Percentiles rank a stretch among this genome's conserved stretches.
phyloP scores from a whole-genome alignment of 2,888 invertebrate genomes.

The Mycogona germanica region DNA sequence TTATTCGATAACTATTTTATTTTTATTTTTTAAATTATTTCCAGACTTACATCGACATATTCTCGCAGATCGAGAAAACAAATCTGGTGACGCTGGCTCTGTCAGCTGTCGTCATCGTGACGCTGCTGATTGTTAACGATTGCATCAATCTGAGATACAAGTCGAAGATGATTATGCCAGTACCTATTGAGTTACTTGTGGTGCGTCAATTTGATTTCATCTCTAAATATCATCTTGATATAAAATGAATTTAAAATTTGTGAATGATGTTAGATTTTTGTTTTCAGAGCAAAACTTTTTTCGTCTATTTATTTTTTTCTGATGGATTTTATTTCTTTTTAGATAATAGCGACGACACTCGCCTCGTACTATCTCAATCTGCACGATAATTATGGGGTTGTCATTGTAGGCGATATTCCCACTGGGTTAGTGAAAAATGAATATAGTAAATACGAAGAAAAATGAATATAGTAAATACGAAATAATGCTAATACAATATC shows the following conservation, averaged over 20 bases:
- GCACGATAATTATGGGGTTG: slow-evolving; percentile 45
- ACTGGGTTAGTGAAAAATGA: slow-evolving; percentile 54
- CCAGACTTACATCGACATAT: slow-evolving; percentile 48
- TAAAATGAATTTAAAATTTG: not conserved
- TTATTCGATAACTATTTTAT: too few species aligned
- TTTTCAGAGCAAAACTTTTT: too few species aligned
- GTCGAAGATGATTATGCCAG: slow-evolving; percentile 43
- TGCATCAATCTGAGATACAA: slow-evolving; percentile 25
- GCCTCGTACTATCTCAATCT: slow-evolving; percentile 50
- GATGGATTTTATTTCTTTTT: too few species aligned
- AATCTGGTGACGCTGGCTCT: slow-evolving; percentile 55
- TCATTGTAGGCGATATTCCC: slow-evolving; percentile 61
- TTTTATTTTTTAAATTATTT: slow-evolving; percentile 27
- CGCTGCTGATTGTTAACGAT: slow-evolving; percentile 39
- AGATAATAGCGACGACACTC: slow-evolving; percentile 43
- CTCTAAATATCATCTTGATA: not conserved
- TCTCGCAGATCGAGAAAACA: slow-evolving; percentile 42
- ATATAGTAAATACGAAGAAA: not conserved
- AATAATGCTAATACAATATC: not conserved
- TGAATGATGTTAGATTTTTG: too few species aligned
- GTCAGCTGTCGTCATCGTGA: slow-evolving; percentile 51
- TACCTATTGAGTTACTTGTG: slow-evolving; percentile 70
- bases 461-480: not conserved
- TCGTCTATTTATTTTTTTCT: too few species aligned
- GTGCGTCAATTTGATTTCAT: slow-evolving; percentile 44